Conservation (phyloP, 2,888 invertebrate genomes). For the Mythimna vitellina region DNA sequence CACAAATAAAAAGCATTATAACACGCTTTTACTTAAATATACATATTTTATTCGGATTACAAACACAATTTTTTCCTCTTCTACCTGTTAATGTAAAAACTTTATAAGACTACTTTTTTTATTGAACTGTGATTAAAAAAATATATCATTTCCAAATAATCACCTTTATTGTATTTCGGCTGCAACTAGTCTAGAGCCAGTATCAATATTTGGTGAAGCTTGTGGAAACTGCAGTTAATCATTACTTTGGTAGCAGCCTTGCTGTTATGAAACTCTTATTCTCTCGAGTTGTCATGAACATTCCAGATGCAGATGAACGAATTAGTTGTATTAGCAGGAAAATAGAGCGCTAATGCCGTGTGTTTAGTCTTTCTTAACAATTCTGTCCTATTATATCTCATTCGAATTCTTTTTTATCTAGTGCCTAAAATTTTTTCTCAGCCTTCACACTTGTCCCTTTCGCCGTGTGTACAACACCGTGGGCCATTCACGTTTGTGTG, state of each 20-base stretch:
- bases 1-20: no score
- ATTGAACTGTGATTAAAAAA: background rate
- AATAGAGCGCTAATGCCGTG: background rate
- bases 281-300: background rate
- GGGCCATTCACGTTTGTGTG: constrained; percentile 41
- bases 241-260: background rate
- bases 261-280: background rate
- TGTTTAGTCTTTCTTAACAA: background rate
- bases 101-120: no score
- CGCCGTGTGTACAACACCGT: constrained; percentile 16
- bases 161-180: background rate
- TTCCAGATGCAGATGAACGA: background rate
- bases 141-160: background rate
- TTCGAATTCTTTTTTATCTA: no score
- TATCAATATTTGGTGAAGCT: background rate
- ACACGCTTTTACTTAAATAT: no score
- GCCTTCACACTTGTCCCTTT: background rate
- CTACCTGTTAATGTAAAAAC: no score
- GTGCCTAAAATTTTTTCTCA: background rate
- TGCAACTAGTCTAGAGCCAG: background rate
- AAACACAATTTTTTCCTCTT: no score
- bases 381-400: no score
- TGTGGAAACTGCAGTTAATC: background rate
- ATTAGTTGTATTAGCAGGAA: background rate
- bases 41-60: no score